Evolutionary conservation across 2,113 vertebrate species (phyloP), one percentile per base, ranked within the genome.

Genomic region (Gavia stellata): DNA sequence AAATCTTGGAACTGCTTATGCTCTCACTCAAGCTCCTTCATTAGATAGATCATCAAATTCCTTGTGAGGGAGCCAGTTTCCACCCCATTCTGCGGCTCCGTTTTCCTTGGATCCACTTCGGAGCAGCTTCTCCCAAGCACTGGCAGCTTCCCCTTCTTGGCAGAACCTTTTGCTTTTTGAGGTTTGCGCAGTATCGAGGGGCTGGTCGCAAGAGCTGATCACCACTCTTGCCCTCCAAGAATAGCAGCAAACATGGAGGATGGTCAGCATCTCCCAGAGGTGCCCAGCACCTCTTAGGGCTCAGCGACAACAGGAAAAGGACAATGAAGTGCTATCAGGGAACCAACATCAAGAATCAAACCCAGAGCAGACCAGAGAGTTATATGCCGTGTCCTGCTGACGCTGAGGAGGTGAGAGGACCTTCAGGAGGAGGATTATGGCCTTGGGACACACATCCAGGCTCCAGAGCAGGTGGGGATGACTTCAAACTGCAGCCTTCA

Each of bases 21-120:
- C 67, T 96, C 86, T 86, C 38, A 2, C 77, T 97, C 83, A 3
- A 38, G 70, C 84, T 94, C 95, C 93, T 88, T 95, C 96, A 52
- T 93, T 87, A 94, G 93, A 96, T 94, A 91, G 94, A 90, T 90
- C 95, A 95, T 82, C 94, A 95, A 59, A 96, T 96, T 95, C 95
- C 95, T 94, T 97, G 96, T 72, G 88, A 93, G 62, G 67, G 25
- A 91, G 95, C 95, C 97, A 97, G 91, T 94, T 97, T 94, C 96
- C 96, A 97, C 24, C 89, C 95, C 31, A 14, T 95, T 92, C 94
- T 88, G 53, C 81, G 96, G 78, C 96, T 97, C 42, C 29, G 8
- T 96, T 96, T 97, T 96, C 92, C 81, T 95, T 96, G 95, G 96
- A 95, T 88, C 40, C 21, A 6, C 72, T 93, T 86, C 0, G 88